Percentiles rank a stretch among this genome's conserved stretches.
These are phyloP conservation scores for Yponomeuta malinellus DNA, from an alignment of 2,888 invertebrate species.

Conservation along the genomic window DNA sequence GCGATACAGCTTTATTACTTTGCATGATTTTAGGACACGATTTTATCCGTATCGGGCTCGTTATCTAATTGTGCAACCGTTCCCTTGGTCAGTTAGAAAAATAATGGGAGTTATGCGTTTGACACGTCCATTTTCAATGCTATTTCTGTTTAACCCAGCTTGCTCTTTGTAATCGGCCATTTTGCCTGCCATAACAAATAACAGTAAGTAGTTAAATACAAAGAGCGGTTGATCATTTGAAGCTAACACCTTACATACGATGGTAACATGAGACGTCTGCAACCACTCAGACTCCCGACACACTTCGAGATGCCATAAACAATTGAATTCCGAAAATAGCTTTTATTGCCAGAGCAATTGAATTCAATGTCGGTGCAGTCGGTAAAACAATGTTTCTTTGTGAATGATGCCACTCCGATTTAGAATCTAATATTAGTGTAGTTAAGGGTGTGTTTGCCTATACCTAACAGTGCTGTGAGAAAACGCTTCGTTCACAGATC, in stretches of 20 bases:
- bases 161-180: slow-evolving; percentile 3
- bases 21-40: neutral
- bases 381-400: slow-evolving; percentile 44
- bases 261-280: slow-evolving; percentile 59
- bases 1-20: neutral
- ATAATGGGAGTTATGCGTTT: neutral
- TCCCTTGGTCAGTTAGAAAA: neutral
- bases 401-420: slow-evolving; percentile 34
- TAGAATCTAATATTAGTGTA: slow-evolving; percentile 37
- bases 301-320: slow-evolving; percentile 56
- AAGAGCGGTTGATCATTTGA: slow-evolving; percentile 48
- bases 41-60: neutral
- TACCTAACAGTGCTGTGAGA: slow-evolving; percentile 23
- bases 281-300: slow-evolving; percentile 53
- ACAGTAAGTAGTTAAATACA: slow-evolving; percentile 30
- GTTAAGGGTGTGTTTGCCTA: slow-evolving; percentile 35
- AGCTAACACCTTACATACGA: slow-evolving; percentile 47
- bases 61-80: neutral
- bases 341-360: slow-evolving; percentile 62
- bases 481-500: slow-evolving; percentile 32
- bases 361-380: slow-evolving; percentile 58
- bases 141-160: neutral
- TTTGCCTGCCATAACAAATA: slow-evolving; percentile 17
- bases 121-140: neutral
- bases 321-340: slow-evolving; percentile 59